Percentiles rank a stretch among this genome's conserved stretches.
Evolutionary conservation across 2,113 vertebrate species (phyloP).

Genomic region (Taurulus bubalis): DNA sequence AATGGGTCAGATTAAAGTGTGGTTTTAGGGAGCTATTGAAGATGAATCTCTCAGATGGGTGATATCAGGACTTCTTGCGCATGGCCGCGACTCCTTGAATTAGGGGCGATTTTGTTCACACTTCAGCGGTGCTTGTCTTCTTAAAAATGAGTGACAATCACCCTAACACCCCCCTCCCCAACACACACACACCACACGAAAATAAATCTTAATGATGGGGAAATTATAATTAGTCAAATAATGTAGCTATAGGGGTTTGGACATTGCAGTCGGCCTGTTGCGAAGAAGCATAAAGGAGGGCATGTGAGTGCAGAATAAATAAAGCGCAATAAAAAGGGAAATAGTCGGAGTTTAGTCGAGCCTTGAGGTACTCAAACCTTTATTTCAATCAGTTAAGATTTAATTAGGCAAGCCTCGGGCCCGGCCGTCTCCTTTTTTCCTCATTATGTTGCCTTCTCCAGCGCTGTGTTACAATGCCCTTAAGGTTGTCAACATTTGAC

Average conservation of each 20-base stretch:
- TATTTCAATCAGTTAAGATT: constrained; percentile 95
- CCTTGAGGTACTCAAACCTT: constrained; percentile 87
- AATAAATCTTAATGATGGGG: constrained; percentile 90
- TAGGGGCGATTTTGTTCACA: constrained; percentile 93
- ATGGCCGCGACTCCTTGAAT: constrained; percentile 77
- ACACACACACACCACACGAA: constrained; percentile 58
- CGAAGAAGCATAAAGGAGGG: constrained; percentile 39
- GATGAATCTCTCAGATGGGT: constrained; percentile 55
- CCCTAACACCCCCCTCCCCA: constrained; percentile 59
- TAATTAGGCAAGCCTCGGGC: constrained; percentile 93
- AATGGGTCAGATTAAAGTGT: not conserved
- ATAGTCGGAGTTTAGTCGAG: constrained; percentile 88
- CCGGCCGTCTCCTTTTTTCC: constrained; percentile 87
- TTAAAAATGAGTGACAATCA: constrained; percentile 94
- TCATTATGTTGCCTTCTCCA: constrained; percentile 92
- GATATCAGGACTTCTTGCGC: constrained; percentile 91
- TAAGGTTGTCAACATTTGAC: constrained; percentile 92
- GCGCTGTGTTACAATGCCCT: constrained; percentile 88
- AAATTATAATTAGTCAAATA: constrained; percentile 93
- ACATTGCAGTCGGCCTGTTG: constrained; percentile 81
- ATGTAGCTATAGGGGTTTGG: constrained; percentile 88
- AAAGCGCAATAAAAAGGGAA: constrained; percentile 84
- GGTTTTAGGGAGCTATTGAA: not conserved
- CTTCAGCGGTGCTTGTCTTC: constrained; percentile 92
- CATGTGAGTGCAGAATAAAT: constrained; percentile 75